A percentile compares a stretch with the other conserved stretches of the same genome.
Conservation (phyloP, 2,797 vertebrate genomes). For the Chanos chanos region DNA sequence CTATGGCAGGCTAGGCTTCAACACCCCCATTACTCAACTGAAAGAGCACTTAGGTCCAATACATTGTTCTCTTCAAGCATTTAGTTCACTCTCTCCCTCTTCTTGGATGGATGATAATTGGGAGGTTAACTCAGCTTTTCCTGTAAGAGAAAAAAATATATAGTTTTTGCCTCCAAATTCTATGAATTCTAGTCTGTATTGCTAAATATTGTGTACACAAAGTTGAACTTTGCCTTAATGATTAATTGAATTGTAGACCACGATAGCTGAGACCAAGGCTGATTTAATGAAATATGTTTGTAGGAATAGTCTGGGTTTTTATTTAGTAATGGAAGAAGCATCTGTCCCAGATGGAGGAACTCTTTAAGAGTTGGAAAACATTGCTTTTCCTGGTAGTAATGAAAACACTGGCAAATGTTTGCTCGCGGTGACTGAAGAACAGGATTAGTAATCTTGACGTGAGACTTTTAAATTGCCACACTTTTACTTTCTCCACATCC, state of each 20-base stretch:
- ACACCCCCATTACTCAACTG: too few relatives aligned
- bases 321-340: constrained; percentile 29
- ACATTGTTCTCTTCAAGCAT: too few relatives aligned
- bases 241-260: too few relatives aligned
- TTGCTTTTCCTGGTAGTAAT: constrained; percentile 54
- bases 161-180: too few relatives aligned
- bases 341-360: constrained; percentile 45
- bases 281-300: constrained; percentile 12
- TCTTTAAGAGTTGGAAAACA: constrained; percentile 40
- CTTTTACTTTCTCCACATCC: constrained; percentile 29
- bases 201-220: too few relatives aligned
- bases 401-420: constrained; percentile 57
- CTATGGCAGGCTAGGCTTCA: too few relatives aligned
- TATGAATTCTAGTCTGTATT: too few relatives aligned
- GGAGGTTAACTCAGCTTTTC: constrained; percentile 14
- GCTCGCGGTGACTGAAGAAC: constrained; percentile 48
- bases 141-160: constrained; percentile 21
- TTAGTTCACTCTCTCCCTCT: too few relatives aligned
- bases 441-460: constrained; percentile 48
- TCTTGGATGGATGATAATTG: too few relatives aligned
- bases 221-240: too few relatives aligned
- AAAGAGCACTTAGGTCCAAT: too few relatives aligned
- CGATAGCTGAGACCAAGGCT: background rate
- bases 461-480: constrained; percentile 9
- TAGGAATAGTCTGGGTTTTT: constrained; percentile 16